Evolutionary conservation across 2,888 invertebrate species (phyloP).

Genomic region (Macrophya annulata): DNA sequence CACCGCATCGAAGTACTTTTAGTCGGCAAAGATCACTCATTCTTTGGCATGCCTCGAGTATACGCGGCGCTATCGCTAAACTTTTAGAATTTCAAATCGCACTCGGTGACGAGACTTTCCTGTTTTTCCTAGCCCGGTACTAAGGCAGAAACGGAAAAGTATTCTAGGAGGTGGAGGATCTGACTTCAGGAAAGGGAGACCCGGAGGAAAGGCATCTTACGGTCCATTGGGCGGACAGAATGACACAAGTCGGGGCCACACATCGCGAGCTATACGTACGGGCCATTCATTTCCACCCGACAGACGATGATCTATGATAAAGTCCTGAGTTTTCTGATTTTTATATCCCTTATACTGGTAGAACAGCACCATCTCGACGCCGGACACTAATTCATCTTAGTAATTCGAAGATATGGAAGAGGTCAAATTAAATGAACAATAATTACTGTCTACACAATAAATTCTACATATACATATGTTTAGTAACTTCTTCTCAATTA

Average conservation of each 20-base stretch:
- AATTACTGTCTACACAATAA: background rate
- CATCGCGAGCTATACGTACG: conserved; percentile 63
- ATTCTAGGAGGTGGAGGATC: conserved; percentile 61
- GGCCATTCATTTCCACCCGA: conserved; percentile 74
- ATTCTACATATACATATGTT: background rate
- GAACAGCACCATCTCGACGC: conserved; percentile 43
- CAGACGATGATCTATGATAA: conserved; percentile 76
- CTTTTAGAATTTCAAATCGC: conserved; percentile 72
- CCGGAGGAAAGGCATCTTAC: conserved; percentile 69
- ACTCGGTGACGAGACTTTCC: conserved; percentile 65
- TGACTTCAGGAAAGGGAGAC: conserved; percentile 27
- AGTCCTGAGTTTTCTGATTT: conserved; percentile 75
- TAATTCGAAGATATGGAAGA: background rate
- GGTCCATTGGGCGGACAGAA: conserved; percentile 76
- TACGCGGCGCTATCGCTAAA: conserved; percentile 70
- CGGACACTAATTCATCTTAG: conserved; percentile 21
- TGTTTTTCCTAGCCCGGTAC: conserved; percentile 59
- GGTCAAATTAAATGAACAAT: background rate
- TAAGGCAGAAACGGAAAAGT: conserved; percentile 59
- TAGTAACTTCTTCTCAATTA: background rate
- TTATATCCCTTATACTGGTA: conserved; percentile 56
- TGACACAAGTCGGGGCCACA: conserved; percentile 74
- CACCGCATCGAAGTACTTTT: conserved; percentile 38
- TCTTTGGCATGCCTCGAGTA: conserved; percentile 54
- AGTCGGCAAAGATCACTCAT: conserved; percentile 51